phyloP scores from a whole-genome alignment of 2,888 invertebrate genomes.

The Himalopsyche anomala region DNA sequence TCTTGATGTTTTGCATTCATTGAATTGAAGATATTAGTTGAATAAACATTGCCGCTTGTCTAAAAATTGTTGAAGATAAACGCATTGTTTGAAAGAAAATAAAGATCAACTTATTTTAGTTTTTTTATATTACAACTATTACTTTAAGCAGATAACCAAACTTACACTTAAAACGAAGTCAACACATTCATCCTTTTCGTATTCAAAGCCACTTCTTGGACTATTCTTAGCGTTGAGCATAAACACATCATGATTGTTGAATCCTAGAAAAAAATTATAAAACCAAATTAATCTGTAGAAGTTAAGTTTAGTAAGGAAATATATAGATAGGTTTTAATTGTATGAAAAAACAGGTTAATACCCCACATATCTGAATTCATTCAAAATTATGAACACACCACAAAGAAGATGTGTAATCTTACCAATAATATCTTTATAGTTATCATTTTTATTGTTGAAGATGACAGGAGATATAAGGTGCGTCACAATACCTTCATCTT shows the following conservation, averaged over 20 bases:
- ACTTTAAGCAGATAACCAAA: neutral
- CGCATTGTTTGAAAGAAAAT: too few relatives aligned
- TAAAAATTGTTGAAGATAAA: neutral
- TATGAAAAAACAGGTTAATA: too few relatives aligned
- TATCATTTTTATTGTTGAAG: neutral
- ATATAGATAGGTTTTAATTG: too few relatives aligned
- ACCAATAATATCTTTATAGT: neutral
- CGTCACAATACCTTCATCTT: neutral
- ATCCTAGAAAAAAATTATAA: neutral
- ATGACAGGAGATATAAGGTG: constrained; percentile 1
- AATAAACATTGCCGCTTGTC: neutral
- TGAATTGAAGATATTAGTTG: neutral
- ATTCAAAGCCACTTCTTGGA: neutral
- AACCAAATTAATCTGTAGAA: too few relatives aligned
- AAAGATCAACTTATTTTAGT: too few relatives aligned
- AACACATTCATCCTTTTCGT: neutral
- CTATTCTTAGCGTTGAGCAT: neutral
- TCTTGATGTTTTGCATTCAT: neutral
- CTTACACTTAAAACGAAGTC: neutral
- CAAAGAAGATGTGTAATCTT: neutral
- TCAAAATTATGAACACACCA: too few relatives aligned
- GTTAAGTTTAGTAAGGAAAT: too few relatives aligned
- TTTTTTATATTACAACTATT: neutral
- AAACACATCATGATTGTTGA: neutral
- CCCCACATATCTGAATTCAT: too few relatives aligned